phyloP scores from a whole-genome alignment of 2,888 invertebrate species.

The Drosophila planitibia region DNA sequence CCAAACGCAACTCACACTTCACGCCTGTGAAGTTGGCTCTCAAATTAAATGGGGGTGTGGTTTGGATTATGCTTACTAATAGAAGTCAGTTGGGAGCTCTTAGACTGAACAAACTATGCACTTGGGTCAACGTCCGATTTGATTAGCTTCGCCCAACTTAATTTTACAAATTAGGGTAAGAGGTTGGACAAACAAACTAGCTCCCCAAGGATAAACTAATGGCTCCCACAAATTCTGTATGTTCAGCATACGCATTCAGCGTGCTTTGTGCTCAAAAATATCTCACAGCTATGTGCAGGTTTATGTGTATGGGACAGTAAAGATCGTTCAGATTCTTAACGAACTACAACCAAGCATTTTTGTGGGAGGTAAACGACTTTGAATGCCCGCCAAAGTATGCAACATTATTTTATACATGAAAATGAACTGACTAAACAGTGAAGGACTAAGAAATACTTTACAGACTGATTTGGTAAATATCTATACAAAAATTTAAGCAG shows the following conservation, averaged over 20 bases:
- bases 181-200: constrained; percentile 23
- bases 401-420: constrained; percentile 59
- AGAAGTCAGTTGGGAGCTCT: constrained; percentile 16
- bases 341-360: constrained; percentile 11
- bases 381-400: constrained; percentile 57
- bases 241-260: constrained; percentile 11
- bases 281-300: constrained; percentile 3
- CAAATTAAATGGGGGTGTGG: constrained; percentile 34
- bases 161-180: constrained; percentile 54
- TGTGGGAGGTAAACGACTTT: constrained; percentile 54
- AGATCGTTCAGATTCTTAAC: constrained; percentile 12
- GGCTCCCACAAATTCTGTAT: constrained; percentile 24
- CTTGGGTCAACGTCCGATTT: constrained; percentile 57
- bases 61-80: constrained; percentile 15
- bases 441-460: constrained; percentile 11
- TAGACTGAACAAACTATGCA: constrained; percentile 6
- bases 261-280: constrained; percentile 11
- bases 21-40: constrained; percentile 6
- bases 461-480: background rate
- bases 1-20: constrained; percentile 2
- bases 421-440: background rate
- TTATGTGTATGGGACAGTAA: background rate
- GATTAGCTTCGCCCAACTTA: constrained; percentile 45
- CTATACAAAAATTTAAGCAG: background rate
- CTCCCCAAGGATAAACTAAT: constrained; percentile 36